Evolutionary conservation across 2,113 vertebrate species (phyloP).

Genomic region (Nyctibius bracteatus): DNA sequence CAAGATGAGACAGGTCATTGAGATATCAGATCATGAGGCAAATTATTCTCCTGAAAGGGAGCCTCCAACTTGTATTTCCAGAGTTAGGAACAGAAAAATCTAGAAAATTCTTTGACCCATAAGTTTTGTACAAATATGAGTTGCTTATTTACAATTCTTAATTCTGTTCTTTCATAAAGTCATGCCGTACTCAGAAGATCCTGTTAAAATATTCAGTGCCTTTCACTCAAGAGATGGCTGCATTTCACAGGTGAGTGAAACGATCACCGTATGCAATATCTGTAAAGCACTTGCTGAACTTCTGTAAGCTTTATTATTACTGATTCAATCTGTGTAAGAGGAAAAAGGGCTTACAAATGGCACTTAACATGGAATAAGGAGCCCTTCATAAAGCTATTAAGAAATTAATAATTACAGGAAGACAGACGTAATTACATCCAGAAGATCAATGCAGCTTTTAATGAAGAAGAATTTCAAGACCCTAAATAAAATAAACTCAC

Average conservation of each 20-base stretch:
- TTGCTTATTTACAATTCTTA: not conserved
- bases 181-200: not conserved
- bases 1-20: not conserved
- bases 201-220: not conserved
- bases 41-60: not conserved
- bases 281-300: constrained; percentile 38
- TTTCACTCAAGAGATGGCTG: not conserved
- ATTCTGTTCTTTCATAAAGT: not conserved
- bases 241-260: constrained; percentile 46
- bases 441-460: constrained; percentile 54
- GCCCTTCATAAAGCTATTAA: constrained; percentile 64
- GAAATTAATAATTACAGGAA: constrained; percentile 69
- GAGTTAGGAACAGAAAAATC: not conserved
- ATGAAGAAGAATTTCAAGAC: constrained; percentile 49
- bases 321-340: constrained; percentile 38
- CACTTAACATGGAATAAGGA: constrained; percentile 54
- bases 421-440: constrained; percentile 54
- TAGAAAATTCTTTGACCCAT: not conserved
- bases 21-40: not conserved
- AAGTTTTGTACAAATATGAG: not conserved
- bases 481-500: not conserved
- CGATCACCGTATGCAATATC: not conserved
- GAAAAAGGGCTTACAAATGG: constrained; percentile 54
- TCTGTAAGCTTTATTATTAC: constrained; percentile 43
- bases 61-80: not conserved